Conservation (phyloP, 2,113 vertebrate genomes). For the Dermatemys mawii region DNA sequence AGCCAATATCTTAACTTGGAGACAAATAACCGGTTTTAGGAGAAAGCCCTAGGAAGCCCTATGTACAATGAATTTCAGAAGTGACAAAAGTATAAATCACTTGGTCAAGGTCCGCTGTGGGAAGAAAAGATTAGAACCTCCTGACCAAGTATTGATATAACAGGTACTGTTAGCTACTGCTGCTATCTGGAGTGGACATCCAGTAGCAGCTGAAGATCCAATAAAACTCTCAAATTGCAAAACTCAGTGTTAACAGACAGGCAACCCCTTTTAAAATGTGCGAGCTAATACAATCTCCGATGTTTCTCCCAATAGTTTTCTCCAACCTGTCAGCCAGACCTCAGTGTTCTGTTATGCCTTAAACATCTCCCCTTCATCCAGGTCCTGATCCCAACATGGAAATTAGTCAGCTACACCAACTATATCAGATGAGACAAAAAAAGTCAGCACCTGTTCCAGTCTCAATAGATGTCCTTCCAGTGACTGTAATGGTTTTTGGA, state of each 20-base stretch:
- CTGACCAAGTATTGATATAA: neutral
- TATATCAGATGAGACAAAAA: neutral
- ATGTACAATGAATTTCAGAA: neutral
- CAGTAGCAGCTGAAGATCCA: neutral
- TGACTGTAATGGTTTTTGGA: neutral
- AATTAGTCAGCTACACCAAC: neutral
- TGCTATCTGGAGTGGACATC: neutral
- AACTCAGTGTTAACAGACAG: neutral
- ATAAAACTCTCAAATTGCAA: neutral
- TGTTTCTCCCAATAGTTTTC: neutral
- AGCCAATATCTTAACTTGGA: neutral
- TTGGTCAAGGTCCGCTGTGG: neutral
- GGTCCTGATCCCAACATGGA: neutral
- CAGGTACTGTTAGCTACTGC: neutral
- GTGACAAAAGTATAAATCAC: neutral
- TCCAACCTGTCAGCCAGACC: neutral
- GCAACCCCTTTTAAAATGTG: neutral
- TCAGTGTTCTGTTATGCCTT: neutral
- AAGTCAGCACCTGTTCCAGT: neutral
- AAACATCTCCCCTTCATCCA: neutral
- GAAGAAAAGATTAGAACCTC: neutral
- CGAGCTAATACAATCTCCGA: neutral
- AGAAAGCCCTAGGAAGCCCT: neutral
- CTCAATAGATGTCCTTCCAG: neutral
- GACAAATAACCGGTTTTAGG: neutral